phyloP scores from a whole-genome alignment of 2,113 vertebrate species.

The Hyperopisus bebe region DNA sequence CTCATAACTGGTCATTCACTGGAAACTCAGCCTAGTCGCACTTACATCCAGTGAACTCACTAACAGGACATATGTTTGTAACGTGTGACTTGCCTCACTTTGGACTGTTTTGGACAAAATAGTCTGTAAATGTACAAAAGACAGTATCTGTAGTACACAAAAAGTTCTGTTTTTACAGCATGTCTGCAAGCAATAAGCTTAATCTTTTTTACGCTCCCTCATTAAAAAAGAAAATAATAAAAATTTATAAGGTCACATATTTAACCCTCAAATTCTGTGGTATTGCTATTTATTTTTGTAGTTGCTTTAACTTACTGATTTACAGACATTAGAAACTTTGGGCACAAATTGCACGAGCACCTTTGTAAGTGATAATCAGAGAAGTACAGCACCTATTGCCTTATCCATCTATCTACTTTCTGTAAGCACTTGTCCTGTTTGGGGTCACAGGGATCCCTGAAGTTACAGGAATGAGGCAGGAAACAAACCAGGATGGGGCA shows the following conservation, averaged over 20 bases:
- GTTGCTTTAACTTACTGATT: neutral
- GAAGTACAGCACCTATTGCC: neutral
- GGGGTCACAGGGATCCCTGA: neutral
- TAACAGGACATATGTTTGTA: neutral
- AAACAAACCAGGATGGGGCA: neutral
- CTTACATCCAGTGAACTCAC: neutral
- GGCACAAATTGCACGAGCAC: neutral
- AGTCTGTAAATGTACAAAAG: neutral
- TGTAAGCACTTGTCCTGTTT: neutral
- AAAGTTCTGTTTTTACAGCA: neutral
- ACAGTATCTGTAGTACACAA: neutral
- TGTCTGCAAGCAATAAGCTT: neutral
- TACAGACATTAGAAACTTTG: neutral
- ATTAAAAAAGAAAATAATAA: neutral
- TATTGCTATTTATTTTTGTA: neutral
- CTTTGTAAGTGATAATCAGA: neutral
- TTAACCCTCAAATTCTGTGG: neutral
- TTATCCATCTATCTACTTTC: neutral
- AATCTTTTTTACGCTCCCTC: neutral
- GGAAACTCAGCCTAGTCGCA: neutral
- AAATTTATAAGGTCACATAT: neutral
- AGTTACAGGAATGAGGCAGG: neutral
- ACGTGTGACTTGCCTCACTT: neutral
- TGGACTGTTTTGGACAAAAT: neutral
- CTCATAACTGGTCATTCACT: neutral